phyloP scores from a whole-genome alignment of 2,113 vertebrate genomes.

The Conger conger region DNA sequence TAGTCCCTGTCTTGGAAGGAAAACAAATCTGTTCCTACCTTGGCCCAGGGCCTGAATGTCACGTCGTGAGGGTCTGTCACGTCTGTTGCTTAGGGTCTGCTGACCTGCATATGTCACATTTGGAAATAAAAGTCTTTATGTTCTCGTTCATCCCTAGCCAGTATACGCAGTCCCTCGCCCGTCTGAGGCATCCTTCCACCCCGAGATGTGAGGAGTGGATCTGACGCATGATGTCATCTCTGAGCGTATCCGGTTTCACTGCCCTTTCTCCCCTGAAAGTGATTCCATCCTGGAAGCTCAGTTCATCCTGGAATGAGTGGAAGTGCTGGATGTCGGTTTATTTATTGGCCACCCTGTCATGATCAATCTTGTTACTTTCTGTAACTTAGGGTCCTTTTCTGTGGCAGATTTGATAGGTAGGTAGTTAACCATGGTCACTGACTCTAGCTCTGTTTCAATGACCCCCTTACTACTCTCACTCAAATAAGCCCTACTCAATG shows the following conservation, averaged over 20 bases:
- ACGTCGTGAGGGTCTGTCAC: conserved; percentile 31
- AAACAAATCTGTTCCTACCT: too few relatives aligned
- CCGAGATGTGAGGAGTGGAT: conserved; percentile 30
- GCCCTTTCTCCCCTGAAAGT: conserved; percentile 27
- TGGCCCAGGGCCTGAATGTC: background rate
- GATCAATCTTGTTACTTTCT: too few relatives aligned
- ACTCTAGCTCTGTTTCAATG: too few relatives aligned
- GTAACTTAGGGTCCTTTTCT: too few relatives aligned
- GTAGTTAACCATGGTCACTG: too few relatives aligned
- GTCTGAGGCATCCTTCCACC: conserved; percentile 27
- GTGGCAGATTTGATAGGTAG: too few relatives aligned
- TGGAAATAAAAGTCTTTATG: conserved; percentile 26
- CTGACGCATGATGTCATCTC: background rate
- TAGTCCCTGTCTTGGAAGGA: background rate
- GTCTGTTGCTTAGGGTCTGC: conserved; percentile 21
- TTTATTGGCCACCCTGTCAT: too few relatives aligned
- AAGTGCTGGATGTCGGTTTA: too few relatives aligned
- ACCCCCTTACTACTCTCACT: too few relatives aligned
- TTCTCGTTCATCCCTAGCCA: conserved; percentile 32
- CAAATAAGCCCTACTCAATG: too few relatives aligned
- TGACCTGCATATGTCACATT: conserved; percentile 32
- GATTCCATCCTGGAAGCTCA: too few relatives aligned
- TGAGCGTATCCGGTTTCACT: conserved; percentile 26
- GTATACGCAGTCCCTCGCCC: conserved; percentile 26
- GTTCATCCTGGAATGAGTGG: too few relatives aligned